Evolutionary conservation across 30 jellyfish, hydroid and myxozoan species (phyloP), one percentile per base, ranked within the genome.

Genomic region (Hydractinia echinata): DNA sequence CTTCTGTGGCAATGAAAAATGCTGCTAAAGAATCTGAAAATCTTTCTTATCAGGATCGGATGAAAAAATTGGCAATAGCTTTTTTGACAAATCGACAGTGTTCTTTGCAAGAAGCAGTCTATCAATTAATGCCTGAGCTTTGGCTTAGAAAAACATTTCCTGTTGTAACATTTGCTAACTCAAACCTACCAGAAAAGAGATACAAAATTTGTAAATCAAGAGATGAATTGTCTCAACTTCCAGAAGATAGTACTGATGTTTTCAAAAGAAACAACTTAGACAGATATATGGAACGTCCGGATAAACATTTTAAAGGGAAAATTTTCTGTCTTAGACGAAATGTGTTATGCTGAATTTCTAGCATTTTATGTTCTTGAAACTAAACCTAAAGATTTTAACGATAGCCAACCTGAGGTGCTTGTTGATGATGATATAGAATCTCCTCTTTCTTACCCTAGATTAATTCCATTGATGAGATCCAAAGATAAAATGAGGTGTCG

Each of bases 31-130:
- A 71, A 19, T 15, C 60, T 71, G 51, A 50, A 19, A 58, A 71
- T 58, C 10, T 20, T 6, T 8, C 21, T 8, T 30, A n/a, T 20
- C 71, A 71, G n/a, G 74, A 64, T 64, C 9, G 74, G 39, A 71
- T 71, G 81, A 71, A 71, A 71, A 19, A 30, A 51, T 8, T 71
- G 7, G 81, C 81, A 6, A 9, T 8, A 5, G 81, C 81, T 6
- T 71, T 19, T 49, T 30, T 71, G 18, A 19, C 81, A 9, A 48
- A 71, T 8, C 71, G 81, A 7, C 60, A 71, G 49, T 30, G 55
- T 19, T 71, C 81, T 19, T 8, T 19, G 9, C 81, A 71, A 71
- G 81, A 49, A 71, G 81, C 81, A 71, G 81, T 71, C 14, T 71
- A 71, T 50, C 81, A 19, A 19, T 20, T 30, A 6, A n/a, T 71